phyloP scores from a whole-genome alignment of 2,888 invertebrate genomes.

The Dusona sp. region DNA sequence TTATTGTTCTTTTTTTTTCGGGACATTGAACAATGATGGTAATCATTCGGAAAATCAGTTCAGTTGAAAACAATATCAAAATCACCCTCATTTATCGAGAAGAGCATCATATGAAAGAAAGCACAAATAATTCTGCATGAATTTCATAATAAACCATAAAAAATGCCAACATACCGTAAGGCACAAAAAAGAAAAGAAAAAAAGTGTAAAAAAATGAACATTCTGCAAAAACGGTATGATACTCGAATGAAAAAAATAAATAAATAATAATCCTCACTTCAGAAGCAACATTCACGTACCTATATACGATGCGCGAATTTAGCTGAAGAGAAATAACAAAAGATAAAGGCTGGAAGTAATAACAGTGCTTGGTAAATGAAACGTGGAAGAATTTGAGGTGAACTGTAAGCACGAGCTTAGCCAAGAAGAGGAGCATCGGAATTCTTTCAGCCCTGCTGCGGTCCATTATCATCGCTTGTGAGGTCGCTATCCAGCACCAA shows the following conservation, averaged over 20 bases:
- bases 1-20: background rate
- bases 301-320: background rate
- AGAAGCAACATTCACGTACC: background rate
- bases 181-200: no score
- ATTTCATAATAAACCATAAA: no score
- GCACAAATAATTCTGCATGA: no score
- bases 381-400: slow-evolving; percentile 39
- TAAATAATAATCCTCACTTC: no score
- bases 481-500: slow-evolving; percentile 21
- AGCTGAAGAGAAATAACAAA: background rate
- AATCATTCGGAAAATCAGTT: background rate
- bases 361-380: slow-evolving; percentile 5
- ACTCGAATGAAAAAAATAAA: no score
- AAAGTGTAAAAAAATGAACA: background rate
- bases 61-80: background rate
- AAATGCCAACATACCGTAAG: no score
- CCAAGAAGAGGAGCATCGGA: slow-evolving; percentile 47
- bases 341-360: background rate
- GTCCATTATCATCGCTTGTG: slow-evolving; percentile 31
- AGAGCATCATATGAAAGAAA: no score
- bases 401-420: slow-evolving; percentile 4
- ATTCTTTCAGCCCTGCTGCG: slow-evolving; percentile 19
- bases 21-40: background rate
- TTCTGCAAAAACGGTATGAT: background rate
- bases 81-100: no score